Conservation (phyloP, 2,888 invertebrate genomes). For the Hydraecia micacea region DNA sequence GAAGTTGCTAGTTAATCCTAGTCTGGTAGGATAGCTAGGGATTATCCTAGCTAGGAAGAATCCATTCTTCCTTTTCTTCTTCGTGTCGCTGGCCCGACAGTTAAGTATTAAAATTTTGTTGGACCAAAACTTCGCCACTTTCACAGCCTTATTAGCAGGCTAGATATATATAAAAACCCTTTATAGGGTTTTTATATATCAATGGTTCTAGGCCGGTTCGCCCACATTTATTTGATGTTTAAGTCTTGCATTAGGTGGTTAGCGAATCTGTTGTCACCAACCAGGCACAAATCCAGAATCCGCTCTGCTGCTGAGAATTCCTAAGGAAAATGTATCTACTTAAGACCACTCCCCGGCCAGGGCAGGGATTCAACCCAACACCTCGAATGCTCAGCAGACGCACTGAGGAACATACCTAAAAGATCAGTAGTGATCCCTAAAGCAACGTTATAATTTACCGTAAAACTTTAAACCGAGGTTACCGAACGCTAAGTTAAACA, state of each 20-base stretch:
- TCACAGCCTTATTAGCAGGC: too few relatives aligned
- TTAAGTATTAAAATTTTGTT: too few relatives aligned
- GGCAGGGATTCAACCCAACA: neutral
- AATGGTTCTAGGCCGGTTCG: too few relatives aligned
- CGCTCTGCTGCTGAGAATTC: neutral
- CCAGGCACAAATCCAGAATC: neutral
- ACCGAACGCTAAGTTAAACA: constrained; percentile 12
- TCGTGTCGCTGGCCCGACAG: too few relatives aligned
- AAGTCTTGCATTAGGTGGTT: neutral
- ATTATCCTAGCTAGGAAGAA: neutral
- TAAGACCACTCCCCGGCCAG: too few relatives aligned
- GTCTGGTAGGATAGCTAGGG: constrained; percentile 8
- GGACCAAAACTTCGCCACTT: too few relatives aligned
- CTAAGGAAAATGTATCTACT: neutral
- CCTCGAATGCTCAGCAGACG: neutral
- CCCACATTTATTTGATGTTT: neutral
- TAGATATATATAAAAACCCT: too few relatives aligned
- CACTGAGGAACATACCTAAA: neutral
- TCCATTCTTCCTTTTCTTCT: too few relatives aligned
- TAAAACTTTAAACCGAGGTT: neutral
- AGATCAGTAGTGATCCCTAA: too few relatives aligned
- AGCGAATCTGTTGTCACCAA: neutral
- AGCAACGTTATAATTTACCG: neutral
- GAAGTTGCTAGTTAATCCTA: constrained; percentile 30
- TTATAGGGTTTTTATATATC: too few relatives aligned